phyloP scores from a whole-genome alignment of 1,140 invertebrate species.

The Drosophila repleta region DNA sequence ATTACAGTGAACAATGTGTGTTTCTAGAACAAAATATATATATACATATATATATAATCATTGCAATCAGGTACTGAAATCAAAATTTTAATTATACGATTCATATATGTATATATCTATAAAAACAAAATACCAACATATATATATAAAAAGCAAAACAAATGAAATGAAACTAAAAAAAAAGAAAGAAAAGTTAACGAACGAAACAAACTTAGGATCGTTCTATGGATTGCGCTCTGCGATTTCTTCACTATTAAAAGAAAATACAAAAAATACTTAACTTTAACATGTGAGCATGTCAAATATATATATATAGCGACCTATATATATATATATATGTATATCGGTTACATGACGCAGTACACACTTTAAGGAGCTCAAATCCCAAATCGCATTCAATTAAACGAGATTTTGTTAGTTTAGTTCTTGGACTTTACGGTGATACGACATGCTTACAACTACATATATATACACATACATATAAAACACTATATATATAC shows the following conservation, averaged over 20 bases:
- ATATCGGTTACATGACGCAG: too few species aligned
- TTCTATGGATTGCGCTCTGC: background rate
- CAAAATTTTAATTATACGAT: slow-evolving; percentile 70
- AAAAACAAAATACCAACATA: slow-evolving; percentile 2
- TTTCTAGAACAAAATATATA: slow-evolving; percentile 45
- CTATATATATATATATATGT: too few species aligned
- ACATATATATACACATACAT: slow-evolving; percentile 17
- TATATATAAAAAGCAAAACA: slow-evolving; percentile 9
- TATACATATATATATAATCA: slow-evolving; percentile 43
- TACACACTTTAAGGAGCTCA: slow-evolving; percentile 6
- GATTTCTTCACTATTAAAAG: too few species aligned
- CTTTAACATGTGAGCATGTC: too few species aligned
- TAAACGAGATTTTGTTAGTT: slow-evolving; percentile 17
- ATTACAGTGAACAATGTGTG: slow-evolving; percentile 67
- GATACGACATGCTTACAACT: slow-evolving; percentile 43
- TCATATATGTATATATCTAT: slow-evolving; percentile 2
- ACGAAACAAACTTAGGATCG: background rate
- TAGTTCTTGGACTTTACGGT: slow-evolving; percentile 4
- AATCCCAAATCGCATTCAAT: background rate
- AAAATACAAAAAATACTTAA: too few species aligned
- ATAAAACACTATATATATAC: slow-evolving; percentile 8
- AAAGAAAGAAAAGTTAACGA: slow-evolving; percentile 15
- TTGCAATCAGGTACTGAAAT: slow-evolving; percentile 80
- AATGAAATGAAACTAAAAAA: background rate
- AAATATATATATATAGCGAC: too few species aligned